Evolutionary conservation across 2,888 invertebrate species (phyloP), one percentile per base, ranked within the genome.

Genomic region (Andrena trimmerana): DNA sequence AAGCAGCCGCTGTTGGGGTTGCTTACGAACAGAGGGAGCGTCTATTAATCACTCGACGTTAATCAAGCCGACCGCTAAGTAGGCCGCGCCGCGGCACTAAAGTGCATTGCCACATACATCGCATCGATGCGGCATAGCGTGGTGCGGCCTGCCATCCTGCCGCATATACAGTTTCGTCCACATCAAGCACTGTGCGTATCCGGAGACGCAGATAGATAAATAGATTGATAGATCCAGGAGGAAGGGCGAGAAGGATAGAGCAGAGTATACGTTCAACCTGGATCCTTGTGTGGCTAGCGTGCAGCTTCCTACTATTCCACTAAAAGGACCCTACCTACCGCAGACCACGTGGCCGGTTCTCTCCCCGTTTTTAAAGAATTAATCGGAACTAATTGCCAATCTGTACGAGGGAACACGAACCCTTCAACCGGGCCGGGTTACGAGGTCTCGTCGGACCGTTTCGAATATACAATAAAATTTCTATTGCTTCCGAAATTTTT

Each of bases 1-100:
- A 86, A 85, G 79, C 80, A 79, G 79, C 83, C 86, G 85, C 83
- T 81, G 87, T 85, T 87, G 86, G 89, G 89, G 88, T 88, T 87
- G 87, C 77, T 88, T 83, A 72, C 87, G 88, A 87, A 83, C 81
- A 69, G 83, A 89, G 90, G 90, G 91, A 90, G 91, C 87, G 84
- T 90, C 92, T 90, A 93, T 93, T 93, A 93, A 93, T 93, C 93
- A 93, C 90, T 90, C 88, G 91, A 91, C 88, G 93, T 92, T 93
- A 92, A 93, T 93, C 93, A 91, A 92, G 90, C 88, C 87, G 88
- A 88, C 91, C 90, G 91, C 91, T 93, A 93, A 93, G 92, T 93
- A 93, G 93, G 92, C 92, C 92, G 90, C 87, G 85, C 90, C 89
- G 82, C 88, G 88, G 89, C 88, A 91, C 92, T 92, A 91, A 92